A percentile compares a stretch with the other conserved stretches of the same genome.
Evolutionary conservation across 53 echinoderm and acorn worm species (phyloP).

Genomic region (Holothuria scabra): DNA sequence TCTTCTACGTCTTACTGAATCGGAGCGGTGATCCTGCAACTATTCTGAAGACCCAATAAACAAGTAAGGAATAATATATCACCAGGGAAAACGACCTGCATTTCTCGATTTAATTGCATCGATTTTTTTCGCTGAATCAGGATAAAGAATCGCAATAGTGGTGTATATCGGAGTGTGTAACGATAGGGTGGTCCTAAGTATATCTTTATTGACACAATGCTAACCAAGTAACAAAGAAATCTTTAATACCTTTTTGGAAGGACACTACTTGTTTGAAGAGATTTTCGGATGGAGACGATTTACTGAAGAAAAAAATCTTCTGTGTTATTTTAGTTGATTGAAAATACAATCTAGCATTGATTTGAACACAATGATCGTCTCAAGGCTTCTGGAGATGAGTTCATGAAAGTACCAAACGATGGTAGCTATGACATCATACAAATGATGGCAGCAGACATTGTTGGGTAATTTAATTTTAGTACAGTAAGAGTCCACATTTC

Average conservation of each 20-base stretch:
- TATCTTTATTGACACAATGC: neutral
- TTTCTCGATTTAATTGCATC: conserved; percentile 23
- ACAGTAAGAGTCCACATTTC: too few species aligned
- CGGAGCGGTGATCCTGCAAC: neutral
- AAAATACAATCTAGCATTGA: neutral
- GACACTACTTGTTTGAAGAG: conserved; percentile 20
- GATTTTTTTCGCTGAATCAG: conserved; percentile 12
- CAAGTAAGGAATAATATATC: conserved; percentile 4
- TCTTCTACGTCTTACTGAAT: conserved; percentile 5
- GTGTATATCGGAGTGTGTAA: neutral
- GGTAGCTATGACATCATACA: too few species aligned
- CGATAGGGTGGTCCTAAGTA: conserved; percentile 6
- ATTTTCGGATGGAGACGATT: conserved; percentile 16
- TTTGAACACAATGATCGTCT: neutral
- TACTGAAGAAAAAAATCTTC: neutral
- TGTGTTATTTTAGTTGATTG: neutral
- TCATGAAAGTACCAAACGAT: too few species aligned
- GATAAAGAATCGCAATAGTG: neutral
- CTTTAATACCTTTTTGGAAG: too few species aligned
- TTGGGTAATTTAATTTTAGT: too few species aligned
- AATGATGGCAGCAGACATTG: too few species aligned
- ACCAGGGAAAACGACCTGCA: neutral
- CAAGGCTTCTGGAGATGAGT: conserved; percentile 19
- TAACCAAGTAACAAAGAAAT: too few species aligned
- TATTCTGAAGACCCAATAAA: conserved; percentile 29